Evolutionary conservation across 2,888 invertebrate genomes (phyloP).

Genomic region (Leucoma salicis): DNA sequence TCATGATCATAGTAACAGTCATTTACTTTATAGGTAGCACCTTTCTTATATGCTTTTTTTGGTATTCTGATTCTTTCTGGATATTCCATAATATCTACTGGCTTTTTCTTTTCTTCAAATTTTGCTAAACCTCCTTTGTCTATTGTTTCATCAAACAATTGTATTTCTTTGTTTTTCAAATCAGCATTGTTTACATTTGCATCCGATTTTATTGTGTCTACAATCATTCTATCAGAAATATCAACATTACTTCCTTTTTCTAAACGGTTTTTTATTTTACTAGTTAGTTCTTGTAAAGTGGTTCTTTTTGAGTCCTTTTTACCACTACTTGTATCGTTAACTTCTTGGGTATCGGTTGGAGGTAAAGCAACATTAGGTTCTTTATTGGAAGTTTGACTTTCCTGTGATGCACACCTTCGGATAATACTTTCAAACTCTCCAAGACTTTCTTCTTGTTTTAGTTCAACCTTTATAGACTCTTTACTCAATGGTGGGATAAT

Average conservation of each 20-base stretch:
- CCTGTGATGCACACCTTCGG: conserved; percentile 57
- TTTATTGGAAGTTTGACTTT: conserved; percentile 13
- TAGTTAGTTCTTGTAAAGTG: conserved; percentile 64
- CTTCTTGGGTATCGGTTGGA: conserved; percentile 2
- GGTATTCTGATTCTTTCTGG: conserved; percentile 87
- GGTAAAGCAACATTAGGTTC: conserved; percentile 12
- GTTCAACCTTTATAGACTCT: conserved; percentile 58
- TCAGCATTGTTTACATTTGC: conserved; percentile 18
- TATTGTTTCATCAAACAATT: conserved; percentile 36
- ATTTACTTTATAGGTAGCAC: conserved; percentile 87
- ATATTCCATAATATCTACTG: conserved; percentile 59
- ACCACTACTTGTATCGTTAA: conserved; percentile 13
- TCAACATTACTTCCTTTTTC: conserved; percentile 55
- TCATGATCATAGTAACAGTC: conserved; percentile 92
- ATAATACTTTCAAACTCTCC: conserved; percentile 79
- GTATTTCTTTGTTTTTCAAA: conserved; percentile 45
- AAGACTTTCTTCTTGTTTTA: conserved; percentile 50
- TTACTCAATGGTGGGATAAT: conserved; percentile 67
- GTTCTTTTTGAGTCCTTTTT: conserved; percentile 41
- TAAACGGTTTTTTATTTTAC: conserved; percentile 55
- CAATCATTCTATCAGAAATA: conserved; percentile 59
- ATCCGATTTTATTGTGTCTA: conserved; percentile 40
- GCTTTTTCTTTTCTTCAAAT: conserved; percentile 42
- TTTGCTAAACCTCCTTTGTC: conserved; percentile 33
- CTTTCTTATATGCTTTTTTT: conserved; percentile 82